Percentiles rank a stretch among this genome's conserved stretches.
Evolutionary conservation across 2,113 vertebrate species (phyloP).

Genomic region (Sitta europaea): DNA sequence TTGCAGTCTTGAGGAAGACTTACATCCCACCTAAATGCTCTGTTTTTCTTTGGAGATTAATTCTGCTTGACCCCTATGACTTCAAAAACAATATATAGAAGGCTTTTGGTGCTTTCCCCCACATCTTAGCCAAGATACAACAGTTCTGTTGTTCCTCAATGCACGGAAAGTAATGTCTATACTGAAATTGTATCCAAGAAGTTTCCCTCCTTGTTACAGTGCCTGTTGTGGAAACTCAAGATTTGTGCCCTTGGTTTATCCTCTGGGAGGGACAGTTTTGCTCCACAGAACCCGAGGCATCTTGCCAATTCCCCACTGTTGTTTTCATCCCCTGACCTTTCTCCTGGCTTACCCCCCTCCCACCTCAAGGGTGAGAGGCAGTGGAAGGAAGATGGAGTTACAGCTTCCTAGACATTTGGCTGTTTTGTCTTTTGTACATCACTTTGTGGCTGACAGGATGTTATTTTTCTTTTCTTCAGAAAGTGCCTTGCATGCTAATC

Average conservation of each 20-base stretch:
- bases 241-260: slow-evolving; percentile 36
- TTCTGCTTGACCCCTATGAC: background rate
- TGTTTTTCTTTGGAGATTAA: background rate
- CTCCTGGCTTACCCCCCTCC: background rate
- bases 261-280: slow-evolving; percentile 1
- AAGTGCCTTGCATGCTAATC: slow-evolving; percentile 46
- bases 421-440: slow-evolving; percentile 22
- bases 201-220: background rate
- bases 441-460: slow-evolving; percentile 2
- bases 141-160: background rate
- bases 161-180: background rate
- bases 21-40: background rate
- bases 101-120: background rate
- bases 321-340: slow-evolving; percentile 22
- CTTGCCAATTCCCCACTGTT: background rate
- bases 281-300: background rate
- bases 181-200: background rate
- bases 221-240: background rate
- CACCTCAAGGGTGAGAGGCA: background rate
- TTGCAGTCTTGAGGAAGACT: background rate
- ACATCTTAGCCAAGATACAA: background rate
- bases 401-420: slow-evolving; percentile 22
- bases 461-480: background rate
- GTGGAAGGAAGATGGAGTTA: slow-evolving; percentile 43
- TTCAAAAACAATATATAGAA: background rate